Conservation (phyloP, 2,113 vertebrate species). For the Scytalopus superciliaris region DNA sequence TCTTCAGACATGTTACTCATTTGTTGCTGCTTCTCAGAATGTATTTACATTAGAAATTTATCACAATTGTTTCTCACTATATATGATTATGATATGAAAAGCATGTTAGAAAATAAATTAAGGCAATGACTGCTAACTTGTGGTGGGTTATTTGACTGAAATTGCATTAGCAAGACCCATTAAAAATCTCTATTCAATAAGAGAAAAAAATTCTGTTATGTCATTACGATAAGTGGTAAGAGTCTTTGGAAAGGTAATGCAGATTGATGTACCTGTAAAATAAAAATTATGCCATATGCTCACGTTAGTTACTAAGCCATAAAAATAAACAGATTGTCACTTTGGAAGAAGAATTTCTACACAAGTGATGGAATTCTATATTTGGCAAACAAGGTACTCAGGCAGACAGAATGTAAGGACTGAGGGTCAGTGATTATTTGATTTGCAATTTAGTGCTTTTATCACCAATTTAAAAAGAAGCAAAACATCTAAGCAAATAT, state of each 20-base stretch:
- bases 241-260: neutral
- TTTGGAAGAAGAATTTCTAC: neutral
- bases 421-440: neutral
- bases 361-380: neutral
- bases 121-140: neutral
- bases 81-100: neutral
- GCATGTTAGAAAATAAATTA: neutral
- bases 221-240: neutral
- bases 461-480: neutral
- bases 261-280: neutral
- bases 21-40: neutral
- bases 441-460: neutral
- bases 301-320: neutral
- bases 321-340: neutral
- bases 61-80: neutral
- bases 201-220: neutral
- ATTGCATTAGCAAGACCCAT: neutral
- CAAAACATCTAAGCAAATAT: neutral
- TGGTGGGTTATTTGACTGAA: neutral
- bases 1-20: neutral
- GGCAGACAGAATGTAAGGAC: neutral
- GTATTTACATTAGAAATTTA: constrained; percentile 2
- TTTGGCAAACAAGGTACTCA: neutral
- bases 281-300: neutral
- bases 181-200: neutral